A percentile compares a stretch with the other conserved stretches of the same genome.
These are phyloP conservation scores for Hipposideros larvatus DNA, from an alignment of 2,797 vertebrate species.

Conservation along the genomic window DNA sequence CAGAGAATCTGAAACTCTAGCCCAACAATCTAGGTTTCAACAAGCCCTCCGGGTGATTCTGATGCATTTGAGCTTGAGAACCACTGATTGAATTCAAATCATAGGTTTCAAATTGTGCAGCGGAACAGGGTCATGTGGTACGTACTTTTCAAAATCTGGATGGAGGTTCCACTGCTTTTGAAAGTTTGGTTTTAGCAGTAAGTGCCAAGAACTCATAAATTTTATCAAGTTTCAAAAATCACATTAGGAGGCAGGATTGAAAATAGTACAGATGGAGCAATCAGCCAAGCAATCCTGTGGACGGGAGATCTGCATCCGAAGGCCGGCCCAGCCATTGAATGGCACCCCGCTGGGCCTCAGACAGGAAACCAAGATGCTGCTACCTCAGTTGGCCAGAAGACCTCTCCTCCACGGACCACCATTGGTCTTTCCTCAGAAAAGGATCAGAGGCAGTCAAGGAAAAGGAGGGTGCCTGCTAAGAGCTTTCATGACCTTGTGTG, in stretches of 20 bases:
- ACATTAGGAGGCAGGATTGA: background rate
- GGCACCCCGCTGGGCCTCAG: background rate
- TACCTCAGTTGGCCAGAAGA: background rate
- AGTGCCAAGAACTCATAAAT: background rate
- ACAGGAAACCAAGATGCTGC: background rate
- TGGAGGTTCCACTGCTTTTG: background rate
- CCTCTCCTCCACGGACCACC: no score
- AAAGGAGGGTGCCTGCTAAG: background rate
- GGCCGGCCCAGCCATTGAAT: background rate
- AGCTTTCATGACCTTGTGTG: background rate
- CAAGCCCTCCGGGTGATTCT: background rate
- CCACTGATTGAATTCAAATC: background rate
- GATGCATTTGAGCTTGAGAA: background rate
- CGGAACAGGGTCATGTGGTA: background rate
- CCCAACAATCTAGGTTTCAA: background rate
- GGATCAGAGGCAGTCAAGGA: background rate
- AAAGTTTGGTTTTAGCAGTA: background rate
- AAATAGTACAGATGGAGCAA: background rate
- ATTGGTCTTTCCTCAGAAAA: background rate
- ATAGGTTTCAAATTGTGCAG: background rate
- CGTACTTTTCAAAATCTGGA: background rate
- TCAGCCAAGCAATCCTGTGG: background rate
- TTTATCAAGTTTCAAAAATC: slow-evolving; percentile 27
- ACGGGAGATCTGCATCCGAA: background rate
- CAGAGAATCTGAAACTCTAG: background rate